Evolutionary conservation across 1,140 invertebrate genomes (phyloP), one percentile per base, ranked within the genome.

Genomic region (Drosophila funebris): DNA sequence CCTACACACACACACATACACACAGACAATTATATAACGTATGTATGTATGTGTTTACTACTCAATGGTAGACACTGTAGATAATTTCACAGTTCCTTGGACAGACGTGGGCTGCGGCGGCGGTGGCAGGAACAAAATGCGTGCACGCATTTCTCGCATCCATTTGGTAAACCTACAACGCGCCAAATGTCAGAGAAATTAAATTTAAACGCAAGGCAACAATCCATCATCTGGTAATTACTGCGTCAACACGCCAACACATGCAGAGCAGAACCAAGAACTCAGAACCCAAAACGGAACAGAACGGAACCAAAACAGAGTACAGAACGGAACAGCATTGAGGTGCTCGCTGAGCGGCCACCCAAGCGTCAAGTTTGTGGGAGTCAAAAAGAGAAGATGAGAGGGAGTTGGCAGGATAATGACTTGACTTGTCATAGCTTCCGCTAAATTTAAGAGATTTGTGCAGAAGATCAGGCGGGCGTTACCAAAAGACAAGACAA

Each of bases 171-270:
- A 75, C 76, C 71, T 73, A 84, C 82, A 70, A 85, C 73, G 80
- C 77, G 81, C 80, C 82, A 85, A 85, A 85, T 83, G 83, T 83
- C 83, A 87, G 83, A 78, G 75, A 87, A 87, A 88, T 87, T 87
- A 87, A 87, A 87, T 87, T 87, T 88, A 87, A 87, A 87, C 83
- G 83, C 83, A 88, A 88, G 78, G 83, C 83, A 87, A 87, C 83
- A 87, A 87, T 87, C 83, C 83, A 87, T 87, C 83, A 87, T 87
- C 83, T 83, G 83, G 83, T 88, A 87, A 87, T 87, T 87, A 87
- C 83, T 88, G 75, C 83, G 83, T 87, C 83, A 87, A 88, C 83
- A 88, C 83, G 82, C 78, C 82, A 85, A 67, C 66, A 68, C 70
- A 73, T 75, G 68, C 78, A 79, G 67, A 76, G 56, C 54, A 20